Conservation (phyloP, 2,113 vertebrate genomes). For the Oplegnathus fasciatus region DNA sequence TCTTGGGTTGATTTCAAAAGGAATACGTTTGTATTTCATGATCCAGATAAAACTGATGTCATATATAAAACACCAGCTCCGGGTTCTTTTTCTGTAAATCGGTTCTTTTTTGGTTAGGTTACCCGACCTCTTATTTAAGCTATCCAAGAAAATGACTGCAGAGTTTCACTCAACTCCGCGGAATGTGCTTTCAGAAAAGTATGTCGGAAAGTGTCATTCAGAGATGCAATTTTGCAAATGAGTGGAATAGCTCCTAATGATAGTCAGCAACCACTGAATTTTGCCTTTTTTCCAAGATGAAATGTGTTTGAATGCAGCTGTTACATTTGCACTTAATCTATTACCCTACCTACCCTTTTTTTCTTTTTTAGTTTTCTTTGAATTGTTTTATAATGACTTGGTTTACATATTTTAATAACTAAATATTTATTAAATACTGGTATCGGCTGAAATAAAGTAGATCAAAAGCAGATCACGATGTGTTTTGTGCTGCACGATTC, state of each 20-base stretch:
- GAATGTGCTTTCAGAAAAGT: conserved; percentile 2
- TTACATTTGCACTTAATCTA: background rate
- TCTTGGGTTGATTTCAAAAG: conserved; percentile 5
- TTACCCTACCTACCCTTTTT: too few species aligned
- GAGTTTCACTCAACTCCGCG: background rate
- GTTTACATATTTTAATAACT: background rate
- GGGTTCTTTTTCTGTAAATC: background rate
- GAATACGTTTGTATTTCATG: conserved; percentile 33
- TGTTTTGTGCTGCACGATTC: background rate
- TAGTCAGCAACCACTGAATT: background rate
- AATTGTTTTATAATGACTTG: background rate
- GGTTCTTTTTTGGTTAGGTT: background rate
- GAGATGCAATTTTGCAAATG: background rate
- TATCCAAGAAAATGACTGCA: conserved; percentile 24
- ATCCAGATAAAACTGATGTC: background rate
- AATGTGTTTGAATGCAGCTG: background rate
- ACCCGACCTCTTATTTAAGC: conserved; percentile 17
- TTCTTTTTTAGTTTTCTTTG: background rate
- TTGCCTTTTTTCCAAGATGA: background rate
- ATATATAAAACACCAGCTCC: conserved; percentile 12
- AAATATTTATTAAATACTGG: background rate
- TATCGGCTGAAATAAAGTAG: background rate
- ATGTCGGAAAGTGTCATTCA: background rate
- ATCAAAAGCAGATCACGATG: background rate
- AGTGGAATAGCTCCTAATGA: background rate